Base-by-base conservation (phyloP, 1,140 invertebrate genomes). In the Zaprionus nigranus region DNA sequence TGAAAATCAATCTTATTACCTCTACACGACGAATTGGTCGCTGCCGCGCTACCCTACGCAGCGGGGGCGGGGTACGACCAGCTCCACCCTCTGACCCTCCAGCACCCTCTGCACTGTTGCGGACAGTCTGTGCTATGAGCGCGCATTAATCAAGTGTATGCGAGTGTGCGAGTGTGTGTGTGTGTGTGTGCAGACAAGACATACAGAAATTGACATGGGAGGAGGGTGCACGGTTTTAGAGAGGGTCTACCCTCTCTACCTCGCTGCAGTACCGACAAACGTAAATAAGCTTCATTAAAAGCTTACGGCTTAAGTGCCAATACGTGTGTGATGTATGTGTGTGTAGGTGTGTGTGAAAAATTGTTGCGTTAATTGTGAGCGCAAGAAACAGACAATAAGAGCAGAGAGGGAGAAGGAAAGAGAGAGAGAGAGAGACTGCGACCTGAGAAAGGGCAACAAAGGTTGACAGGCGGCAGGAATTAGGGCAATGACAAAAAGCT, bases 1-100 rank as follows among this genome's bases (percentile, higher is more conserved):
- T 87, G 84, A 88, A 88, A 88, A 88, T 88, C 84, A 88, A 88
- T 88, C 84, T 88, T 88, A 90, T 88, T 82, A 88, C 81, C 30
- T 30, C 83, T 70, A 88, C 70, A 67, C 84, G 80, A 69, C 73
- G 79, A 81, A 79, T 86, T 82, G 76, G 65, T 66, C 17, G 12
- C 13, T 38, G 36, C 7, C 43, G 43, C 43, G 20, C 22, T 40
- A 24, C 20, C 15, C 43, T 63, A 12, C 17, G 24, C 60, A 11
- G 30, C 28, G 26, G 2, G 30, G 38, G 38, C 2, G 15, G 38
- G 38, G 28, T 43, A 11, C 24, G 12, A 30, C 24, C 40, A 17
- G 12, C 13, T 15, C 13, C 24, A 9, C 38, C 12, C 9, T 28
- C n/a, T n/a, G n/a, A n/a, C n/a, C n/a, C n/a, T n/a, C n/a, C n/a